These are phyloP conservation scores for Trissolcus japonicus DNA, from an alignment of 2,888 invertebrate species.

Conservation along the genomic window DNA sequence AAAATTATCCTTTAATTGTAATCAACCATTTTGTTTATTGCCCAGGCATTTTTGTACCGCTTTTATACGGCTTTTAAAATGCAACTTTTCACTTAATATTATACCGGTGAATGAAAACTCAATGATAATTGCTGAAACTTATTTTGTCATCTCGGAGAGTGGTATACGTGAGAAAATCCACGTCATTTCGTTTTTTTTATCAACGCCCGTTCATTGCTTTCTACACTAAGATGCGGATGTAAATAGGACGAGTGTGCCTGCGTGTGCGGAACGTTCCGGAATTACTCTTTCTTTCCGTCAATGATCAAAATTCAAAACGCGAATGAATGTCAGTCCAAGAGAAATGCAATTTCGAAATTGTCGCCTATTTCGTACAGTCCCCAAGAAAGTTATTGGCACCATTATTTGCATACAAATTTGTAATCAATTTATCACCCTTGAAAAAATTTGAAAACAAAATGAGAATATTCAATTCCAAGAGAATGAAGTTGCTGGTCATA, in stretches of 20 bases:
- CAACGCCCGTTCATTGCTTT: slow-evolving; percentile 35
- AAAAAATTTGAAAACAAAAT: no score
- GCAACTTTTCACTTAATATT: background rate
- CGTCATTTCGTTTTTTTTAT: slow-evolving; percentile 34
- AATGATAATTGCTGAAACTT: background rate
- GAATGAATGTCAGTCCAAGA: slow-evolving; percentile 20
- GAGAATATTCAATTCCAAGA: no score
- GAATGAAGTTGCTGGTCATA: no score
- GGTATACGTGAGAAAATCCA: slow-evolving; percentile 45
- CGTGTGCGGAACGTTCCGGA: slow-evolving; percentile 30
- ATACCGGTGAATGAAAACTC: no score
- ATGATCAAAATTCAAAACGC: slow-evolving; percentile 42
- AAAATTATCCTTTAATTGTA: background rate
- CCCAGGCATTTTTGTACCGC: background rate
- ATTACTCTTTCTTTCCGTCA: slow-evolving; percentile 44
- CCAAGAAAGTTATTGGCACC: slow-evolving; percentile 10
- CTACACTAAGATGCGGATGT: slow-evolving; percentile 45
- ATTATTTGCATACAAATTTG: background rate
- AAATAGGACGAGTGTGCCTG: slow-evolving; percentile 28
- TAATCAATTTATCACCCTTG: no score
- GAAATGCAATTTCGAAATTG: slow-evolving; percentile 45
- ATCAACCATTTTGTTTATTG: no score
- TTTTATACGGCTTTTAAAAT: background rate
- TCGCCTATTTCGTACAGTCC: slow-evolving; percentile 5
- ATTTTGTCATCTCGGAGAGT: slow-evolving; percentile 5